Conservation (phyloP, 2,113 vertebrate genomes). For the Sebastes schlegelii region DNA sequence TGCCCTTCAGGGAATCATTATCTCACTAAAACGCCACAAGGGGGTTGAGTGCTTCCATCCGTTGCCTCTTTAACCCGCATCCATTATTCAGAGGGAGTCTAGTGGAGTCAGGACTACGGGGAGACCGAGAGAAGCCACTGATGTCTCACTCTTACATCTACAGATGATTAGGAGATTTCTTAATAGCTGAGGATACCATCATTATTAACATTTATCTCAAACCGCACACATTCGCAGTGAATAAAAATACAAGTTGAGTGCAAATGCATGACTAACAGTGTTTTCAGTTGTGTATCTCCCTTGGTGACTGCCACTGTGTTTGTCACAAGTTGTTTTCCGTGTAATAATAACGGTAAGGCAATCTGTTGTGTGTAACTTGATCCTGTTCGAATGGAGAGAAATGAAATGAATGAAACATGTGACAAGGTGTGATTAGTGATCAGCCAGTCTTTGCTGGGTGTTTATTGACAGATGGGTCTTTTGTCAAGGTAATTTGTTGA, state of each 20-base stretch:
- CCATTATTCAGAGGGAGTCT: conserved; percentile 68
- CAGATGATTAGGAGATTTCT: conserved; percentile 27
- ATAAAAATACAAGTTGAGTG: not conserved
- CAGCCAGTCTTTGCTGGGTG: conserved; percentile 58
- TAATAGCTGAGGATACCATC: not conserved
- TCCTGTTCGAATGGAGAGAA: conserved; percentile 54
- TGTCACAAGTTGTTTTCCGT: conserved; percentile 51
- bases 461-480: conserved; percentile 83
- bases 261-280: not conserved
- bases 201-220: conserved; percentile 9
- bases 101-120: conserved; percentile 41
- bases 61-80: conserved; percentile 69
- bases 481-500: conserved; percentile 80
- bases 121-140: conserved; percentile 17
- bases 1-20: conserved; percentile 66
- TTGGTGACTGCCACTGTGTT: conserved; percentile 48
- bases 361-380: conserved; percentile 77
- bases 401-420: conserved; percentile 82
- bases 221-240: not conserved
- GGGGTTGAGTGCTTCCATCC: conserved; percentile 53
- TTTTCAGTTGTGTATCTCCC: conserved; percentile 26
- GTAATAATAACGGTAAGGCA: conserved; percentile 72
- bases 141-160: conserved; percentile 36
- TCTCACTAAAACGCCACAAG: conserved; percentile 55
- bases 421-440: conserved; percentile 81